These are phyloP conservation scores for Notolabrus celidotus DNA, from an alignment of 2,797 vertebrate genomes.

Conservation along the genomic window DNA sequence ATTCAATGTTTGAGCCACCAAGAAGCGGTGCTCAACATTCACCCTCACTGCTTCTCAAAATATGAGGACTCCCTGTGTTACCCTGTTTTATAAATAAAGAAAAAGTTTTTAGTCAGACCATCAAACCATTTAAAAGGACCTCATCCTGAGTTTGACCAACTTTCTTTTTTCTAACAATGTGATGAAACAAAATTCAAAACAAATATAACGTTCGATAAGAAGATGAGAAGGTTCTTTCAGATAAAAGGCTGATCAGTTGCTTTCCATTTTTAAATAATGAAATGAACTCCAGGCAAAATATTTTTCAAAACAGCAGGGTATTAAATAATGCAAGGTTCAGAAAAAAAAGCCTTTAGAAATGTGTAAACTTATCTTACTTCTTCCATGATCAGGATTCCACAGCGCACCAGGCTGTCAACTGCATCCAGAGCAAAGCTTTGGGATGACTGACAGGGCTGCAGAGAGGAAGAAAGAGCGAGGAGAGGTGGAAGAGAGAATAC, in stretches of 20 bases:
- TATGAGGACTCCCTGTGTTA: neutral
- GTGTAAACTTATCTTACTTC: conserved; percentile 85
- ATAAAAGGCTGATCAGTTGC: conserved; percentile 15
- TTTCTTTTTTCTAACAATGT: neutral
- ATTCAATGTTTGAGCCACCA: neutral
- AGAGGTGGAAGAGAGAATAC: neutral
- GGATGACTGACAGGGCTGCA: conserved; percentile 90
- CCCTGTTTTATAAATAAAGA: neutral
- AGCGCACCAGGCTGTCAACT: conserved; percentile 91
- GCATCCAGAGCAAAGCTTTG: conserved; percentile 86
- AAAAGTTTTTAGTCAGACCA: neutral
- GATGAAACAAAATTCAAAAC: neutral
- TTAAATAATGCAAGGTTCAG: conserved; percentile 21
- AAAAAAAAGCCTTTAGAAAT: conserved; percentile 11
- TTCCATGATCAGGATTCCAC: conserved; percentile 90
- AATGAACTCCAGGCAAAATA: conserved; percentile 11
- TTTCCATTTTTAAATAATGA: conserved; percentile 11
- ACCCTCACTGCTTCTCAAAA: neutral
- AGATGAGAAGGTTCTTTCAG: conserved; percentile 5
- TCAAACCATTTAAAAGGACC: neutral
- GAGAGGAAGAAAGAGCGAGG: conserved; percentile 10
- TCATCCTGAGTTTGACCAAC: neutral
- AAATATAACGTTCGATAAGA: conserved; percentile 6
- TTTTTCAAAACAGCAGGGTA: conserved; percentile 9
- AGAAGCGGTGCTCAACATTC: neutral